A percentile compares a stretch with the other conserved stretches of the same genome.
These are phyloP conservation scores for Aurelia aurita DNA, from an alignment of 30 jellyfish, hydroid and myxozoan genomes.

Conservation along the genomic window DNA sequence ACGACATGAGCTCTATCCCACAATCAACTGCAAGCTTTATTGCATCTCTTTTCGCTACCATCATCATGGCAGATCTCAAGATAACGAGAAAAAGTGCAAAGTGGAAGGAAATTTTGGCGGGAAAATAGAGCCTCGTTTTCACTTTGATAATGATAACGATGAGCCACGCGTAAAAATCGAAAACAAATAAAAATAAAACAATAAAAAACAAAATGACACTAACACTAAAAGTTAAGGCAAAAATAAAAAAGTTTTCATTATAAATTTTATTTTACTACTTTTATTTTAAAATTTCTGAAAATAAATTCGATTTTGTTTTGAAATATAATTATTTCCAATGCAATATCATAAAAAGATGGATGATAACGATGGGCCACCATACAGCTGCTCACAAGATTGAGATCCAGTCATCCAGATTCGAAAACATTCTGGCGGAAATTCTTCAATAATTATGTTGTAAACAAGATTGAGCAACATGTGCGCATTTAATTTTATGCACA, in stretches of 20 bases:
- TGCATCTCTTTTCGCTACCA: conserved; percentile 28
- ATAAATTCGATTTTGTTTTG: too few species aligned
- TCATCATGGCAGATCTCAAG: not conserved
- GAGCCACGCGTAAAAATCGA: too few species aligned
- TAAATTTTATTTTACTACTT: too few species aligned
- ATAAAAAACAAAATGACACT: conserved; percentile 6
- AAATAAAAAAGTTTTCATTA: too few species aligned
- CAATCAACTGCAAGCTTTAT: conserved; percentile 3
- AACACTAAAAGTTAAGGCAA: conserved; percentile 1
- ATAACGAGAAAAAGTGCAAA: conserved; percentile 21
- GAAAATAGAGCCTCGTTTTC: too few species aligned
- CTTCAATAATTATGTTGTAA: conserved; percentile 17
- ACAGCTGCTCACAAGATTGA: conserved; percentile 53
- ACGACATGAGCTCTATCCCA: conserved; percentile 32
- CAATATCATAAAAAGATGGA: too few species aligned
- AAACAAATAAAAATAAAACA: not conserved
- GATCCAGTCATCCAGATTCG: conserved; percentile 51
- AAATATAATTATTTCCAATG: too few species aligned
- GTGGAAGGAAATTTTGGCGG: too few species aligned
- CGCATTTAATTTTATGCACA: conserved; percentile 53
- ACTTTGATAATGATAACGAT: too few species aligned
- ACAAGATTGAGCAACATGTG: conserved; percentile 39
- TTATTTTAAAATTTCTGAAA: too few species aligned
- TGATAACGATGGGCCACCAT: too few species aligned
- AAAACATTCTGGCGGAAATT: conserved; percentile 32